Base-by-base conservation (phyloP, 2,888 invertebrate species). In the Ormyrus thymus region DNA sequence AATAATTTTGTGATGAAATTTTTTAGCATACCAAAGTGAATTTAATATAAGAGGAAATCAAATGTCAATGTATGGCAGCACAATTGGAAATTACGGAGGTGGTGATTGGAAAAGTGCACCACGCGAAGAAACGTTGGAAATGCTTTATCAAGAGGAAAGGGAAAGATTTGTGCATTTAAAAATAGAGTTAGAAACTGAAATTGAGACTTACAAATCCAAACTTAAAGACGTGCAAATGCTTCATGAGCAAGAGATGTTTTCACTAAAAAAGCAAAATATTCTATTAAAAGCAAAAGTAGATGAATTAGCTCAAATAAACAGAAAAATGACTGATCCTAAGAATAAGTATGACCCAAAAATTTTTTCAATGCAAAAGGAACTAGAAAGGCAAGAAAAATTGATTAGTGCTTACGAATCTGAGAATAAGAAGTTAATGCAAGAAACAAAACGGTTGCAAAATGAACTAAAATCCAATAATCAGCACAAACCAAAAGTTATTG, bases 211-310 rank as follows among this genome's bases (percentile, higher is more conserved):
- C 79, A 90, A 88, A 65, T 84, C 81, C 6, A 88, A 88, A 76
- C 87, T 90, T 46, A 87, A 88, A 62, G 85, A 81, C 8, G 87
- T 89, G 85, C 85, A 87, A 29, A 81, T 84, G 10, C 85, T 87
- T 0, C 88, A 88, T 69, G 90, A 90, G 76, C 86, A 87, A 72
- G 89, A 90, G 78, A 66, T 89, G 15, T 90, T 89, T 73, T 80
- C 86, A 0, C 68, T 90, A 1, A 90, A 88, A 55, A 90, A 89
- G 48, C 87, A 89, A 65, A 90, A 89, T 68, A 88, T 89, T 7
- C 82, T 89, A 69, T 78, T 90, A 13, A 89, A 89, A 69, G 84
- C 88, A 0, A 89, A 88, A 76, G 78, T 88, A 0, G 89, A 90
- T 59, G 89, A 90, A 46, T 70, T 86, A 0, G 81, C 84, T 4